phyloP scores from a whole-genome alignment of 1,140 invertebrate genomes.

The Pseudoatta argentina region DNA sequence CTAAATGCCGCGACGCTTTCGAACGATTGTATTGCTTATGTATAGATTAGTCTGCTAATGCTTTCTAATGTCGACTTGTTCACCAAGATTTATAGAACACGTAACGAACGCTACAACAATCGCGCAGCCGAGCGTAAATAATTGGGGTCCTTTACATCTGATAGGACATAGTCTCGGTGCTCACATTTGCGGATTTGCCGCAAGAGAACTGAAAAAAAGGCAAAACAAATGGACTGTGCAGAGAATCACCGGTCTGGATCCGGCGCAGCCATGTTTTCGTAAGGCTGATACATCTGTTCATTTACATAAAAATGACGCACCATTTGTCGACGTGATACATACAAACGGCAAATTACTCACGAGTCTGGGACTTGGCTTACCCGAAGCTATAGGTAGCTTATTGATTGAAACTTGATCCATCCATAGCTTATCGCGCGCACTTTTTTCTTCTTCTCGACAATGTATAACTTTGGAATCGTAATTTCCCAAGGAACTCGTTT shows the following conservation, averaged over 20 bases:
- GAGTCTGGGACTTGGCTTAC: conserved; percentile 87
- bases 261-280: conserved; percentile 89
- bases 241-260: conserved; percentile 88
- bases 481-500: background rate
- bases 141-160: conserved; percentile 85
- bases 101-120: conserved; percentile 72
- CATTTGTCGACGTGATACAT: conserved; percentile 91
- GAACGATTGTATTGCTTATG: background rate
- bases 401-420: background rate
- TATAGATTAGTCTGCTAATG: background rate
- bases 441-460: background rate
- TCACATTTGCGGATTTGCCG: conserved; percentile 88
- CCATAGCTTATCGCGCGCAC: background rate
- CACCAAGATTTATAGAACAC: conserved; percentile 75
- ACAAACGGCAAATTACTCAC: conserved; percentile 87
- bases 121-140: background rate
- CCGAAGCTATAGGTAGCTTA: conserved; percentile 85
- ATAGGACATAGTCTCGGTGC: conserved; percentile 89
- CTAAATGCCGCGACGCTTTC: background rate
- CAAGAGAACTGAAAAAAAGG: conserved; percentile 85
- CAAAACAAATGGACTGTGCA: conserved; percentile 73
- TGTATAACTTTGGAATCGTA: background rate
- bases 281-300: conserved; percentile 83
- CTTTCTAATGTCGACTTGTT: conserved; percentile 2
- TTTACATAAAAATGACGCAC: conserved; percentile 88